Base-by-base conservation (phyloP, 1,140 invertebrate species). In the Cydia fagiglandana region DNA sequence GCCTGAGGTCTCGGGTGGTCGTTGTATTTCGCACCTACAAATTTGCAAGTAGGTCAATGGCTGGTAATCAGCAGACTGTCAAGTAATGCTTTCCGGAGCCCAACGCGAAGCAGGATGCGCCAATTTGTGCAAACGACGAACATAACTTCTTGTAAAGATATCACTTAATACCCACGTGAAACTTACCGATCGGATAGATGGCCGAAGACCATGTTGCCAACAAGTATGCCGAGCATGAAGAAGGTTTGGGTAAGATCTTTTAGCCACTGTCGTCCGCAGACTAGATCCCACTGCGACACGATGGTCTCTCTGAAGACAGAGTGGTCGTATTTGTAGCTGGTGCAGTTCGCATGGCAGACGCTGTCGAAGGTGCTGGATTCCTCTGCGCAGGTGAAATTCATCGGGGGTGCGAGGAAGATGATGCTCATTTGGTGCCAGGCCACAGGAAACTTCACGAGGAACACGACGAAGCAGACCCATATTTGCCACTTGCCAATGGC, bases 201-300 rank as follows among this genome's bases (percentile, higher is more conserved):
- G 68, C 96, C 96, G 82, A 97, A 97, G 4, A 95, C 74, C 91
- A 97, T 94, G 81, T 96, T 96, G 12, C 93, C 93, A 30, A 96
- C 88, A 34, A 97, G 93, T 64, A 97, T 95, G 4, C 96, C 96
- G 7, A 96, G 87, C 96, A 97, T 97, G 68, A 96, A 96, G 24
- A 95, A 93, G 2, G 95, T 95, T 83, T 97, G 96, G 1, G 95
- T 95, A 2, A 97, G 82, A 87, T 96, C 96, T 13, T 95, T 94
- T 68, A 96, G 86, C 86, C 95, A 95, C 20, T 89, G 85, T 75
- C 89, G 92, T 3, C 94, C 93, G 74, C 96, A 97, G 0, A 96
- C 94, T 7, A 97, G 93, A 86, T 97, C 88, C 96, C 96, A 97
- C 93, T 97, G 94, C 0, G 95, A 96, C 24, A 95, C 89, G 6